phyloP scores from a whole-genome alignment of 2,113 vertebrate genomes.

The Triplophysa siluroides region DNA sequence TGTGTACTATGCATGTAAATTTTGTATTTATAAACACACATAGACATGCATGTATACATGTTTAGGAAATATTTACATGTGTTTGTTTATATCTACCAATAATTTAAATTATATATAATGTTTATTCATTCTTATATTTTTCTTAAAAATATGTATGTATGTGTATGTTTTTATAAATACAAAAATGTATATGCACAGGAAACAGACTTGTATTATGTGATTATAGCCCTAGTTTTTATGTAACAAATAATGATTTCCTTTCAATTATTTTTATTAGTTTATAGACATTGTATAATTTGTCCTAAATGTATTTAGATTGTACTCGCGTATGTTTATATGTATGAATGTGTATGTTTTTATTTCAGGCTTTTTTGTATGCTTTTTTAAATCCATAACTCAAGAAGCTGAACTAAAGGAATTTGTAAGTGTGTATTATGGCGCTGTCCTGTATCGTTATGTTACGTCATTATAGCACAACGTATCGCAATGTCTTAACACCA shows the following conservation, averaged over 20 bases:
- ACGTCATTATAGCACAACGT: slow-evolving; percentile 34
- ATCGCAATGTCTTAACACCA: slow-evolving; percentile 38
- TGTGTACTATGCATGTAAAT: too few relatives aligned
- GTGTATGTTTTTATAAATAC: too few relatives aligned
- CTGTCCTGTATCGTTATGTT: slow-evolving; percentile 44
- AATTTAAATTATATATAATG: too few relatives aligned
- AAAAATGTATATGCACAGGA: too few relatives aligned
- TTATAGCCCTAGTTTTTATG: neutral
- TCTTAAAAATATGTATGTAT: too few relatives aligned
- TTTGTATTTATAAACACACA: too few relatives aligned
- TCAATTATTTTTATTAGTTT: slow-evolving; percentile 14
- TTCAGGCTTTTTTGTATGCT: neutral
- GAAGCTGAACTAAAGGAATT: neutral
- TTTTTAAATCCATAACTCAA: neutral
- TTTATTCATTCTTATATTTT: too few relatives aligned
- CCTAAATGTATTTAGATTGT: slow-evolving; percentile 31
- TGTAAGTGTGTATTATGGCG: slow-evolving; percentile 23
- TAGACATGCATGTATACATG: too few relatives aligned
- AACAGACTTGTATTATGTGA: too few relatives aligned
- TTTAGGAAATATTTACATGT: too few relatives aligned
- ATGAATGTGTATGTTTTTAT: too few relatives aligned
- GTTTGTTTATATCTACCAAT: too few relatives aligned
- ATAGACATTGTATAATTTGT: slow-evolving; percentile 14
- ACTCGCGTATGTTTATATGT: slow-evolving; percentile 23
- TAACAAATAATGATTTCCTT: neutral